Evolutionary conservation across 2,888 invertebrate species (phyloP).

Genomic region (Amblyteles armatorius): DNA sequence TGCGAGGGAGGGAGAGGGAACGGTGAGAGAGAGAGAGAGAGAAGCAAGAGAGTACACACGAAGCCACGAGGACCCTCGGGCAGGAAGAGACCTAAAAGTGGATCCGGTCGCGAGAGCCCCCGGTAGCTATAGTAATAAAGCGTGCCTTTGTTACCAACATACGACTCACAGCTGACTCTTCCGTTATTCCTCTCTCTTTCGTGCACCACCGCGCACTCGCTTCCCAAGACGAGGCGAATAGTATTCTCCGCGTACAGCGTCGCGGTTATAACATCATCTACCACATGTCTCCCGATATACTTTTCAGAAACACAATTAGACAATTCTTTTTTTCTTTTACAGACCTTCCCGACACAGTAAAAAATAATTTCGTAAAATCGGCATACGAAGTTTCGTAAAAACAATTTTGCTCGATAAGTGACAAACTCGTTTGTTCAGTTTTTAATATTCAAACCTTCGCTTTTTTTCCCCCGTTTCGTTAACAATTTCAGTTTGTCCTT

Average conservation of each 20-base stretch:
- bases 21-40: background rate
- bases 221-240: background rate
- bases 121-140: slow-evolving; percentile 28
- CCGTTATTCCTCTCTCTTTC: slow-evolving; percentile 48
- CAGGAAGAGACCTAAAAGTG: slow-evolving; percentile 53
- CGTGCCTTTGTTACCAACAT: slow-evolving; percentile 49
- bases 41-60: background rate
- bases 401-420: too few relatives aligned
- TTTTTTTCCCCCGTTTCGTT: too few relatives aligned
- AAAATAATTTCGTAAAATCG: background rate
- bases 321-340: background rate
- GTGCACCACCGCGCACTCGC: slow-evolving; percentile 2
- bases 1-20: background rate
- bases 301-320: background rate
- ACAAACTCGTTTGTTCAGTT: too few relatives aligned
- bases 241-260: background rate
- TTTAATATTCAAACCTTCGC: too few relatives aligned
- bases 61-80: slow-evolving; percentile 33
- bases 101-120: slow-evolving; percentile 46
- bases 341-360: background rate
- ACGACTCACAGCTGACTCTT: slow-evolving; percentile 55
- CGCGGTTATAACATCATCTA: background rate
- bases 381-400: too few relatives aligned
- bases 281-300: background rate
- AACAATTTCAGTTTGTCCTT: too few relatives aligned